phyloP scores from a whole-genome alignment of 2,888 invertebrate species.

The Coecobrya sp. region DNA sequence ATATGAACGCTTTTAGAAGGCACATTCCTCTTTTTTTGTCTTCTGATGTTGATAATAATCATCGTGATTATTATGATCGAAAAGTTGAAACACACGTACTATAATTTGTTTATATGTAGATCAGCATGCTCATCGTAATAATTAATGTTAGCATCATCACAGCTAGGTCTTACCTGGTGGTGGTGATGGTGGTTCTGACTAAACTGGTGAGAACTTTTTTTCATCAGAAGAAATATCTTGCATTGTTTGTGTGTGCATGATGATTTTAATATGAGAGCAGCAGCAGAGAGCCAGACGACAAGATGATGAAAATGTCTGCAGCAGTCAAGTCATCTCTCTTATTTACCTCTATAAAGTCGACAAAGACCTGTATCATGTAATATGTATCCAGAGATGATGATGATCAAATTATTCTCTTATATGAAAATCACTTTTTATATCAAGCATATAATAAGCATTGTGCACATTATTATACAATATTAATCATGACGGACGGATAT shows the following conservation, averaged over 20 bases:
- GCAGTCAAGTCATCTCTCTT: constrained; percentile 43
- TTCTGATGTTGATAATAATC: constrained; percentile 33
- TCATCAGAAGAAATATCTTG: neutral
- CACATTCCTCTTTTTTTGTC: constrained; percentile 27
- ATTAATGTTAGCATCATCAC: neutral
- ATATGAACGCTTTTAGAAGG: neutral
- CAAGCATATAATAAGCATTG: neutral
- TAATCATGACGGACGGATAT: constrained; percentile 78
- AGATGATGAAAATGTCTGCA: constrained; percentile 78
- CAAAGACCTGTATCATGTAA: constrained; percentile 3
- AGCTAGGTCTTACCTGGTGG: constrained; percentile 18
- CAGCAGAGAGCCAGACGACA: constrained; percentile 61
- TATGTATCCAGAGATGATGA: constrained; percentile 40
- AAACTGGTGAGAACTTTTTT: constrained; percentile 59
- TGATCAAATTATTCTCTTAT: constrained; percentile 20
- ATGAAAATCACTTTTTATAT: constrained; percentile 1
- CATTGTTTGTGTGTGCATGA: neutral
- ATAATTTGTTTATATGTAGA: constrained; percentile 58
- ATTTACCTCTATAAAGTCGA: constrained; percentile 8
- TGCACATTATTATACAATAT: constrained; percentile 65
- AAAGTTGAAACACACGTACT: constrained; percentile 57
- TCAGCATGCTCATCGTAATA: constrained; percentile 31
- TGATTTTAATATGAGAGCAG: constrained; percentile 33
- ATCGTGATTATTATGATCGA: constrained; percentile 37
- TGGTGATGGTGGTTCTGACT: neutral